Percentiles rank a stretch among this genome's conserved stretches.
These are phyloP conservation scores for Blera fallax DNA, from an alignment of 2,888 invertebrate species.

Conservation along the genomic window DNA sequence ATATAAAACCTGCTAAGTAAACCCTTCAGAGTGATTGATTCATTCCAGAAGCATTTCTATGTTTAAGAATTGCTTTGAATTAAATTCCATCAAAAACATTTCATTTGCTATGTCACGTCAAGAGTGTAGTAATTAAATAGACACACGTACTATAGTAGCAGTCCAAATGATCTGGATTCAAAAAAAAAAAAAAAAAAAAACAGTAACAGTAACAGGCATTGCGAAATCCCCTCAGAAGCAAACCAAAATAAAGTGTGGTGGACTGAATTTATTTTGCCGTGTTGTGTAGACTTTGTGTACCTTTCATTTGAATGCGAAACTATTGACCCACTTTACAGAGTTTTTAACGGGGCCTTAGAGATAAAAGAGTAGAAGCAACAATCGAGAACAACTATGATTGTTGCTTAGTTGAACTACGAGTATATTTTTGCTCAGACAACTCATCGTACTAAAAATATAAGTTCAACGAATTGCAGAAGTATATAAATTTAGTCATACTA, in stretches of 20 bases:
- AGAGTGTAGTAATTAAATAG: background rate
- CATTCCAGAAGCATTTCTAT: background rate
- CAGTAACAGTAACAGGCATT: constrained; percentile 2
- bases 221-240: constrained; percentile 7
- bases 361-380: constrained; percentile 16
- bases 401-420: background rate
- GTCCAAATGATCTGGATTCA: constrained; percentile 20
- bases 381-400: constrained; percentile 21
- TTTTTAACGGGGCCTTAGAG: constrained; percentile 10
- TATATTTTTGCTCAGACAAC: background rate
- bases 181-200: too few species aligned
- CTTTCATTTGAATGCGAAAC: constrained; percentile 36
- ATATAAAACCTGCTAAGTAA: background rate
- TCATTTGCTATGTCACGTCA: background rate
- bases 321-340: constrained; percentile 24
- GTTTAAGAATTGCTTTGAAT: background rate
- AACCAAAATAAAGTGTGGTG: background rate
- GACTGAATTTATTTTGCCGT: background rate
- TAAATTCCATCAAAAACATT: background rate
- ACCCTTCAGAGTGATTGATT: background rate
- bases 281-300: background rate
- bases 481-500: constrained; percentile 29
- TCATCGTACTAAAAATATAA: constrained; percentile 13
- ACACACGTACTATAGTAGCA: background rate
- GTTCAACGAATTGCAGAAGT: background rate